Evolutionary conservation across 2,797 vertebrate genomes (phyloP).

Genomic region (Myotis vivesi): DNA sequence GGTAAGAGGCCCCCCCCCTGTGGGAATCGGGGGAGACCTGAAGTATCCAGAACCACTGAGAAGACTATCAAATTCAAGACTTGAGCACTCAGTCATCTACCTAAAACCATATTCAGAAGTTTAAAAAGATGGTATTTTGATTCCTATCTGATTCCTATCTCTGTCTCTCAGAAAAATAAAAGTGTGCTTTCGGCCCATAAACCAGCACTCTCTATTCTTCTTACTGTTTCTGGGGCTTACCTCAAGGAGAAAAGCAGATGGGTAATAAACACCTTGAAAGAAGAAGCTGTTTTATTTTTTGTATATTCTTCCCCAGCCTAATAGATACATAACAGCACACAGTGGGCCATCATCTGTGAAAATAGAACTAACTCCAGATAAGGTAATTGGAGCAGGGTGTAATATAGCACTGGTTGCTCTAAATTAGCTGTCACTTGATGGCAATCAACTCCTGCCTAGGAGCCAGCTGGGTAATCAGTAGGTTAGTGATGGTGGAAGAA

Average conservation of each 20-base stretch:
- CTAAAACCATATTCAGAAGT: background rate
- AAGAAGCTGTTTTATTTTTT: background rate
- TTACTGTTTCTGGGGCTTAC: constrained; percentile 5
- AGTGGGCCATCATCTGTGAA: background rate
- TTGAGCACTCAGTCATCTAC: background rate
- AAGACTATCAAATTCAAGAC: background rate
- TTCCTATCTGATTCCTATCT: background rate
- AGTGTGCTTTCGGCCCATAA: background rate
- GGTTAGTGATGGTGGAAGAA: background rate
- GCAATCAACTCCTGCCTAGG: background rate
- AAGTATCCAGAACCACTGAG: background rate
- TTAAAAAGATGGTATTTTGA: background rate
- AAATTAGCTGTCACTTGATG: background rate
- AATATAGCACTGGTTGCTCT: background rate
- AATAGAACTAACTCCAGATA: background rate
- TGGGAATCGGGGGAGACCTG: background rate
- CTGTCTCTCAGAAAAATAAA: background rate
- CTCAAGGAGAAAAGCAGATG: background rate
- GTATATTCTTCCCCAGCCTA: background rate
- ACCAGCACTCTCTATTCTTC: background rate
- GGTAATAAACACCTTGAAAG: background rate
- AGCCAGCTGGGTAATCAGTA: background rate
- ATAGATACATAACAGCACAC: background rate
- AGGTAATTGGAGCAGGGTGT: background rate
- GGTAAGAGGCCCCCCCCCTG: background rate